Conservation (phyloP, 2,797 vertebrate species). For the Neosilurus mollespiculum region DNA sequence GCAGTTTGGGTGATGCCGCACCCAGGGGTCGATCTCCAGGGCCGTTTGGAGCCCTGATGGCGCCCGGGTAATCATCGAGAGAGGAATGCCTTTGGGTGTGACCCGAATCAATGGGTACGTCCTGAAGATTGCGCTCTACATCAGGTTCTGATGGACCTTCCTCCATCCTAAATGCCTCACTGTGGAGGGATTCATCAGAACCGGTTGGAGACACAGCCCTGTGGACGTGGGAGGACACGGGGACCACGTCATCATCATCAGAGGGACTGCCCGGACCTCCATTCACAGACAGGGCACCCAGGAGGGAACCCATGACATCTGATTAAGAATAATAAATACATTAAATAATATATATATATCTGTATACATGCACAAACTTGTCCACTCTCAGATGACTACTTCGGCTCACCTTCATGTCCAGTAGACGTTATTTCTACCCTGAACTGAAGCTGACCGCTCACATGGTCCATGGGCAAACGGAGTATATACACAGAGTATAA, state of each 20-base stretch:
- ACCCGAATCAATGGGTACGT: conserved; percentile 43
- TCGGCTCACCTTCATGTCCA: conserved; percentile 83
- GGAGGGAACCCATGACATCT: conserved; percentile 73
- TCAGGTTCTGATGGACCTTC: conserved; percentile 59
- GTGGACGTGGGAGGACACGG: conserved; percentile 56
- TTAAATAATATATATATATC: neutral
- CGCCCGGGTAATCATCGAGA: conserved; percentile 88
- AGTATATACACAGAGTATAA: conserved; percentile 90
- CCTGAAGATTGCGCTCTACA: conserved; percentile 57
- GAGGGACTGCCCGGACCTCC: conserved; percentile 93
- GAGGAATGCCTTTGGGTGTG: conserved; percentile 84
- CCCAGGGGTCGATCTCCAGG: conserved; percentile 71
- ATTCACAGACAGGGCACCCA: conserved; percentile 78
- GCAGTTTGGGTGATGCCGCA: conserved; percentile 86
- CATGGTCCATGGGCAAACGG: conserved; percentile 91
- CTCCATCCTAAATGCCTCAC: conserved; percentile 61
- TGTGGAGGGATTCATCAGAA: conserved; percentile 79
- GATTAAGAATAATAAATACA: conserved; percentile 65
- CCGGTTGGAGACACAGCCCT: conserved; percentile 71
- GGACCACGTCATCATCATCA: conserved; percentile 86
- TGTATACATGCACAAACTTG: neutral
- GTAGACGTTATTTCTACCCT: conserved; percentile 89
- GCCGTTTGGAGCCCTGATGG: conserved; percentile 74
- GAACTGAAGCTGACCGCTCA: conserved; percentile 92
- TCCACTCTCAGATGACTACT: neutral